Evolutionary conservation across 2,797 vertebrate genomes (phyloP).

Genomic region (Esox lucius): DNA sequence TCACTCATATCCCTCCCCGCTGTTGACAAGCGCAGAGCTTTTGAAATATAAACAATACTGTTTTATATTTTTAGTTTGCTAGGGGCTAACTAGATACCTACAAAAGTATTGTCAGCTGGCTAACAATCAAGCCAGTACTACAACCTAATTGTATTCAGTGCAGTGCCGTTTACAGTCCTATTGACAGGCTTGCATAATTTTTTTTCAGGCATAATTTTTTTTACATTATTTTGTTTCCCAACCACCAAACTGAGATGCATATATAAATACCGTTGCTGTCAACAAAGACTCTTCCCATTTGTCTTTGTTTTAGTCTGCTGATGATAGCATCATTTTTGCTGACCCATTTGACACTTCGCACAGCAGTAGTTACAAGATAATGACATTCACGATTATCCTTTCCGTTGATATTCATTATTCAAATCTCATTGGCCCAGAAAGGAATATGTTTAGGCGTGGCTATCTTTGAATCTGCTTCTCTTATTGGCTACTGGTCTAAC

Average conservation of each 20-base stretch:
- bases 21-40: neutral
- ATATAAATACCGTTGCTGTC: neutral
- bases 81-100: neutral
- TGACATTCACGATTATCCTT: neutral
- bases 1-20: neutral
- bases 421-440: conserved; percentile 51
- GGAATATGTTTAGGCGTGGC: conserved; percentile 49
- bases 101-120: conserved; percentile 1
- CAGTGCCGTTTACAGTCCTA: neutral
- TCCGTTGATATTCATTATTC: conserved; percentile 31
- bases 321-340: neutral
- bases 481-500: conserved; percentile 61
- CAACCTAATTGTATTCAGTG: neutral
- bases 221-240: neutral
- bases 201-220: neutral
- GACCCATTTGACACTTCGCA: conserved; percentile 39
- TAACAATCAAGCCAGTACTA: conserved; percentile 13
- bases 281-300: neutral
- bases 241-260: neutral
- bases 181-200: neutral
- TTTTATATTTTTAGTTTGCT: neutral
- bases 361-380: neutral
- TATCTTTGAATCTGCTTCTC: conserved; percentile 69
- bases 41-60: neutral
- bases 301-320: neutral